phyloP scores from a whole-genome alignment of 2,797 vertebrate species.

The Brotula barbata region DNA sequence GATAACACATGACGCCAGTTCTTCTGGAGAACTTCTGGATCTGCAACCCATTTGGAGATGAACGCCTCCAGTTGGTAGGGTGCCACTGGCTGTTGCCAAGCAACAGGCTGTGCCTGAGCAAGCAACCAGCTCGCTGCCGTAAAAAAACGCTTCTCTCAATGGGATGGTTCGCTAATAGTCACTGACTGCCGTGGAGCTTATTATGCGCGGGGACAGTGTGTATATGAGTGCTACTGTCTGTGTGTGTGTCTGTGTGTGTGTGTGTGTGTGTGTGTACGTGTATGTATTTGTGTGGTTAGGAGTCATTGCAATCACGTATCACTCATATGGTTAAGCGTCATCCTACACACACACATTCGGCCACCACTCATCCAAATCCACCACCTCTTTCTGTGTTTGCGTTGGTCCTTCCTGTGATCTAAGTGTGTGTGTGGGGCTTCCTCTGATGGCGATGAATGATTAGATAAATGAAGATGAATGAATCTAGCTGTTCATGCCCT shows the following conservation, averaged over 20 bases:
- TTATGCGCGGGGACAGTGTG: slow-evolving; percentile 1
- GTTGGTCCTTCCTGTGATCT: slow-evolving; percentile 52
- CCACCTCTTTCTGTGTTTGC: slow-evolving; percentile 22
- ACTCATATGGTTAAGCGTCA: background rate
- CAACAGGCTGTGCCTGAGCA: slow-evolving; percentile 28
- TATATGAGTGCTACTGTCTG: slow-evolving; percentile 3
- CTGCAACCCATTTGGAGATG: slow-evolving; percentile 46
- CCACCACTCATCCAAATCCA: background rate
- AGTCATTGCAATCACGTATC: background rate
- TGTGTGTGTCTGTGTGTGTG: too few species aligned
- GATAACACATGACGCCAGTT: slow-evolving; percentile 26
- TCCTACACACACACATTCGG: background rate
- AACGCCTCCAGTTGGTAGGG: slow-evolving; percentile 30
- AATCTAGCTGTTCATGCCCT: too few species aligned
- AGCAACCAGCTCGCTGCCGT: slow-evolving; percentile 32
- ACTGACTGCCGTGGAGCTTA: slow-evolving; percentile 9
- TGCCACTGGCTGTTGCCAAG: slow-evolving; percentile 42
- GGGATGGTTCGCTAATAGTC: slow-evolving; percentile 19
- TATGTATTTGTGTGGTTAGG: slow-evolving; percentile 1
- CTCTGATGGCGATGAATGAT: slow-evolving; percentile 53
- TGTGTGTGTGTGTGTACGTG: slow-evolving; percentile 20
- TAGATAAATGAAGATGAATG: too few species aligned
- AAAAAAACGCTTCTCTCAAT: slow-evolving; percentile 25
- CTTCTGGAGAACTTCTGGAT: slow-evolving; percentile 33
- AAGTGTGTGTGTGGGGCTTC: slow-evolving; percentile 37